Conservation (phyloP, 2,797 vertebrate species). For the Schizothorax lantsangensis region DNA sequence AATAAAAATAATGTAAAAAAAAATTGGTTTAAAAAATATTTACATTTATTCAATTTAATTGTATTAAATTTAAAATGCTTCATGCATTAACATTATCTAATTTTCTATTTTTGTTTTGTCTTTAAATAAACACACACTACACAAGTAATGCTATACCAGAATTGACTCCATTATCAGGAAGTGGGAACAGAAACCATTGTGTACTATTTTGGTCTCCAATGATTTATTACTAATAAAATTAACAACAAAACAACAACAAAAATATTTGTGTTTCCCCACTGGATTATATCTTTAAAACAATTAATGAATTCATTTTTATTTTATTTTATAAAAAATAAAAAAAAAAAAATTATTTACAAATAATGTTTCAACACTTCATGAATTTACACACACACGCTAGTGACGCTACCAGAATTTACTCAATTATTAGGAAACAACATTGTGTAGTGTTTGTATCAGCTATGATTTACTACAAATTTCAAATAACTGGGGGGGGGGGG, state of each 20-base stretch:
- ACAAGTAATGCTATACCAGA: not conserved
- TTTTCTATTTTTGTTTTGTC: not conserved
- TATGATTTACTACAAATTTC: too few species aligned
- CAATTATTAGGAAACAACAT: too few species aligned
- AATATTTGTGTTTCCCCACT: not conserved
- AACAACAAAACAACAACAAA: not conserved
- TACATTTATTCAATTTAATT: not conserved
- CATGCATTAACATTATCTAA: not conserved
- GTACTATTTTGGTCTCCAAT: not conserved
- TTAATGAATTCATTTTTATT: not conserved
- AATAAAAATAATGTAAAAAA: not conserved
- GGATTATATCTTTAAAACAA: not conserved
- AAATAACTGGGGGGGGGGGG: too few species aligned
- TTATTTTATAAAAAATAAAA: too few species aligned
- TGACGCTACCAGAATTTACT: too few species aligned
- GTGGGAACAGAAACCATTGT: not conserved
- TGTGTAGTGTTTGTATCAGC: too few species aligned
- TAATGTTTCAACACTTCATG: not conserved
- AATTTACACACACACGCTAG: not conserved
- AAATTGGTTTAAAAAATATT: not conserved
- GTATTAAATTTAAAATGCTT: not conserved
- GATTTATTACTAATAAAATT: not conserved
- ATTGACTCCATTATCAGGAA: not conserved
- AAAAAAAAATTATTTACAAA: not conserved
- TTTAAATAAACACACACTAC: not conserved